A percentile compares a stretch with the other conserved stretches of the same genome.
phyloP scores from a whole-genome alignment of 23 tunicate genomes.

The Halocynthia roretzi region DNA sequence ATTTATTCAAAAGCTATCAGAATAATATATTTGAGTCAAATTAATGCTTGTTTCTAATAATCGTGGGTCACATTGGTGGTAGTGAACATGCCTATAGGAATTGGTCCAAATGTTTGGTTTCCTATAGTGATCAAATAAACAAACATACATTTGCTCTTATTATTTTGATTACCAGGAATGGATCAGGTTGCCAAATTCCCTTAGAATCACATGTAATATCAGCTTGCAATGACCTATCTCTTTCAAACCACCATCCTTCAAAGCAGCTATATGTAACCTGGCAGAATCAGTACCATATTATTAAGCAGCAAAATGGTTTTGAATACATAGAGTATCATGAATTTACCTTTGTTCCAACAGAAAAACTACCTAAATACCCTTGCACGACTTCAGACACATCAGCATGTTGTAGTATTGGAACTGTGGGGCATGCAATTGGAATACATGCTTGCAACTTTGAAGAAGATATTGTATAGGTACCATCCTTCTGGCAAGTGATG shows the following conservation, averaged over 20 bases:
- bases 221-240: neutral
- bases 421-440: conserved; percentile 18
- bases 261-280: conserved; percentile 48
- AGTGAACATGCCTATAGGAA: neutral
- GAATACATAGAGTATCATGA: neutral
- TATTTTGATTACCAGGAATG: conserved; percentile 17
- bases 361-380: conserved; percentile 13
- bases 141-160: neutral
- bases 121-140: too few relatives aligned
- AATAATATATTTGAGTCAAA: too few relatives aligned
- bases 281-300: neutral
- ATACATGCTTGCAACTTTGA: conserved; percentile 20
- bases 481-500: conserved; percentile 23
- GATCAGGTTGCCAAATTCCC: conserved; percentile 42
- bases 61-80: too few relatives aligned
- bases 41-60: too few relatives aligned
- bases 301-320: neutral
- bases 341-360: neutral
- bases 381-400: conserved; percentile 10
- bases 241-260: conserved; percentile 17
- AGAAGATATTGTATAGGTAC: conserved; percentile 18
- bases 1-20: too few relatives aligned
- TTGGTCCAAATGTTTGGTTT: too few relatives aligned
- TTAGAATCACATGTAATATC: conserved; percentile 13
- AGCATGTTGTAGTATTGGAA: conserved; percentile 32